Conservation (phyloP, 2,888 invertebrate genomes). For the Malthinus flaveolus region DNA sequence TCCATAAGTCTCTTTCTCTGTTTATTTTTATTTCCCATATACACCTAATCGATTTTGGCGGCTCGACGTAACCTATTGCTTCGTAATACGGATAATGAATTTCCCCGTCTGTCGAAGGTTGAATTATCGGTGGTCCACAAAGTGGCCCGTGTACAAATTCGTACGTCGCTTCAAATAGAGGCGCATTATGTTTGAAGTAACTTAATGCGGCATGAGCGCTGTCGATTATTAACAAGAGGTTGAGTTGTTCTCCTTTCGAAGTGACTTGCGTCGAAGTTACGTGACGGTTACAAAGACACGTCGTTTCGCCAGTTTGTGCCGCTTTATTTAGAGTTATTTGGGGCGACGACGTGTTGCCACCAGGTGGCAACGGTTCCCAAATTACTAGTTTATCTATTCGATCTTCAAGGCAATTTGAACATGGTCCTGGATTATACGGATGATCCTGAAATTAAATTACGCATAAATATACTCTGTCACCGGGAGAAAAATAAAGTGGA, state of each 20-base stretch:
- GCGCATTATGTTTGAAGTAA: constrained; percentile 83
- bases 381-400: constrained; percentile 81
- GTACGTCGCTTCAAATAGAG: constrained; percentile 84
- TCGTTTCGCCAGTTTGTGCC: constrained; percentile 69
- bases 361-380: constrained; percentile 68
- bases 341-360: constrained; percentile 50
- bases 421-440: constrained; percentile 77
- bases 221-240: constrained; percentile 81
- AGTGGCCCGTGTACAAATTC: constrained; percentile 89
- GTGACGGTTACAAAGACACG: constrained; percentile 73
- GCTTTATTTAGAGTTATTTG: constrained; percentile 60
- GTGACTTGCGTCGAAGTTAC: constrained; percentile 62
- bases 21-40: constrained; percentile 69
- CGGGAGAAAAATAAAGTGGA: background rate
- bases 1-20: constrained; percentile 81
- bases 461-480: no score
- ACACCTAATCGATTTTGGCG: constrained; percentile 65
- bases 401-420: constrained; percentile 85
- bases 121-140: constrained; percentile 81
- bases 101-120: constrained; percentile 81
- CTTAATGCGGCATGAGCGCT: constrained; percentile 83
- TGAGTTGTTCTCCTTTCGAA: constrained; percentile 72
- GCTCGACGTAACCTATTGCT: constrained; percentile 70
- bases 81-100: constrained; percentile 86
- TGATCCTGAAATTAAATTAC: constrained; percentile 60